Base-by-base conservation (phyloP, 2,888 invertebrate species). In the Vesta saturnalis region DNA sequence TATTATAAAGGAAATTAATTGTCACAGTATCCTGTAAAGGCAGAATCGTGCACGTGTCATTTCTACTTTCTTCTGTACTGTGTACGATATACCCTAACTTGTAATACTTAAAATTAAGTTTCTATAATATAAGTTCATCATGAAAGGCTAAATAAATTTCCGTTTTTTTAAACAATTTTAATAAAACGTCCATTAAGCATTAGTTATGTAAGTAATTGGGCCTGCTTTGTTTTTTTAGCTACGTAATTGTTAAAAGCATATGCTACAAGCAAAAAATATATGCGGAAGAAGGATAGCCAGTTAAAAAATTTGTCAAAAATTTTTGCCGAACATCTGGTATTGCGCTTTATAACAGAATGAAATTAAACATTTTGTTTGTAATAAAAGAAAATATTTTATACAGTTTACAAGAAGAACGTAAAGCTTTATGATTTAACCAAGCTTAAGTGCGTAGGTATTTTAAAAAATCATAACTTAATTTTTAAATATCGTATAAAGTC, bases 101-200 rank as follows among this genome's bases (percentile, higher is more conserved):
- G n/a, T n/a, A n/a, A 21, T 67, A 67, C 67, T 67, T 67, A 67
- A 63, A 52, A 64, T 64, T 63, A 68, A 60, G 60, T 68, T 60
- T 68, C 55, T 23, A 5, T 64, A 60, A 63, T 69, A 71, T 73
- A 67, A 70, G 58, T 64, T 69, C 64, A 64, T 60, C 57, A 21
- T 68, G 71, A 75, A 74, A 71, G 74, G 77, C 78, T 77, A 80
- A 72, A 64, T 74, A 77, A 79, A 80, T 79, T 78, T 80, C 80
- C 80, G 78, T 76, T 78, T 77, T 75, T 73, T 59, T 74, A 77
- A 77, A 78, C 74, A 76, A 74, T 64, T 63, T 63, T 60, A 65
- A 59, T 61, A 49, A 18, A 5, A 6, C 19, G 18, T 52, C 19
- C 19, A 52, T 52, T 52, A 60, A 15, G 19, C n/a, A 22, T 23